Conservation (phyloP, 1,140 invertebrate genomes). For the Trachymyrmex septentrionalis region DNA sequence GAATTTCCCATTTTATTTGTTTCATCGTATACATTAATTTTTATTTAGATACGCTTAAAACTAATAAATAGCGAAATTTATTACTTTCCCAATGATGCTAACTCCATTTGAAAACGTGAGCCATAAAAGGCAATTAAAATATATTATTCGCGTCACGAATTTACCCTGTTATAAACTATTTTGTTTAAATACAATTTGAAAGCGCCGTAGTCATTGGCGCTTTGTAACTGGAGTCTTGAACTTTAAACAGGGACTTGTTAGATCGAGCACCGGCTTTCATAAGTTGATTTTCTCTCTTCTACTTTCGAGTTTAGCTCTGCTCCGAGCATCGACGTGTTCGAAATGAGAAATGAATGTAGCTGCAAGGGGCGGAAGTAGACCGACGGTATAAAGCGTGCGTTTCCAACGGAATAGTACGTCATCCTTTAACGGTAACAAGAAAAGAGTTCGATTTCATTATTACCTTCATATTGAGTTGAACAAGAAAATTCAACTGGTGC, state of each 20-base stretch:
- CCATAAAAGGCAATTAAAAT: constrained; percentile 21
- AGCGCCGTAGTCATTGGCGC: constrained; percentile 50
- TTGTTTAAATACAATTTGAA: constrained; percentile 59
- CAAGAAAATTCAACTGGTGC: constrained; percentile 40
- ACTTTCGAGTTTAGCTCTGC: constrained; percentile 66
- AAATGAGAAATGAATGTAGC: constrained; percentile 79
- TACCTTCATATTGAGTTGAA: constrained; percentile 48
- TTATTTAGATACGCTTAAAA: neutral
- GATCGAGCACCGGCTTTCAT: constrained; percentile 67
- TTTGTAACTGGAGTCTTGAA: constrained; percentile 54
- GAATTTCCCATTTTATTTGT: neutral
- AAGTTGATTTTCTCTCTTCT: constrained; percentile 69
- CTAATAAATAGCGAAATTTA: neutral
- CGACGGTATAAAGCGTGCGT: constrained; percentile 53
- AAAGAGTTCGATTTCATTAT: constrained; percentile 65
- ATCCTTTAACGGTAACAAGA: constrained; percentile 61
- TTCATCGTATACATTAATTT: neutral
- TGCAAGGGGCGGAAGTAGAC: constrained; percentile 64
- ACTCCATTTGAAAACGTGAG: neutral
- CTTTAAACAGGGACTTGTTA: constrained; percentile 66
- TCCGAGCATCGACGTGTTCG: constrained; percentile 76
- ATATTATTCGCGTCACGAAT: constrained; percentile 35
- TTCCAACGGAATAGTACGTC: constrained; percentile 56
- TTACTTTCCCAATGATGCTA: neutral
- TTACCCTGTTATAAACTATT: constrained; percentile 43